phyloP scores from a whole-genome alignment of 2,797 vertebrate genomes.

The Sebastiscus albofasciatus region DNA sequence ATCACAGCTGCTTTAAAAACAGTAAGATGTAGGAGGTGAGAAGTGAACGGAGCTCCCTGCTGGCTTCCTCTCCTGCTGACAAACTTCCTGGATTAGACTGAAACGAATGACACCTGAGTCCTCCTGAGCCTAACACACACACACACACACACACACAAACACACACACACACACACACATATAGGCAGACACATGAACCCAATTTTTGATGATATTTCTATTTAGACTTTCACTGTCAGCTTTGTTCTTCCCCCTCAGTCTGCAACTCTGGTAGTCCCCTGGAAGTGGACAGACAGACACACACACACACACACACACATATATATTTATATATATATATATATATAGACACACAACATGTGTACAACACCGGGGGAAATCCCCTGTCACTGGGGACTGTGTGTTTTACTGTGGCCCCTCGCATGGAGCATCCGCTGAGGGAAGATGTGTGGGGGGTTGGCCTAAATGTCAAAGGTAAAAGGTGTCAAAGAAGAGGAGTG shows the following conservation, averaged over 20 bases:
- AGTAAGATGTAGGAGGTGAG: conserved; percentile 48
- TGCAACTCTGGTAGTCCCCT: conserved; percentile 71
- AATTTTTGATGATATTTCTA: conserved; percentile 47
- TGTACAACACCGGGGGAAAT: conserved; percentile 62
- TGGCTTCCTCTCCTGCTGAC: conserved; percentile 69
- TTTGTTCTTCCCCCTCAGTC: conserved; percentile 60
- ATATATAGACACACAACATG: conserved; percentile 20
- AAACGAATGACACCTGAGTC: conserved; percentile 58
- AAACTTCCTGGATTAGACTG: conserved; percentile 72
- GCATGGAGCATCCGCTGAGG: conserved; percentile 60
- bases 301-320: neutral
- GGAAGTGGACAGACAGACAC: conserved; percentile 55
- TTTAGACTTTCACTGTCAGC: conserved; percentile 50
- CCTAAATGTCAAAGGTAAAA: conserved; percentile 81
- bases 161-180: neutral
- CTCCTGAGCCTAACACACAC: conserved; percentile 11
- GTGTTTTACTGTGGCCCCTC: conserved; percentile 58
- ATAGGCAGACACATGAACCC: neutral
- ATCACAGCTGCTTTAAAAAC: conserved; percentile 45
- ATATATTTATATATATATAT: neutral
- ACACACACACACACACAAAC: conserved; percentile 5
- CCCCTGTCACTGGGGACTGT: conserved; percentile 56
- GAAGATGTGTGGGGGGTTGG: conserved; percentile 73
- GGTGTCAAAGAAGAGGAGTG: conserved; percentile 59
- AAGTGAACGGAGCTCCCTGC: conserved; percentile 45